These are phyloP conservation scores for Cephus pulcher DNA, from an alignment of 2,888 invertebrate genomes.

Conservation along the genomic window DNA sequence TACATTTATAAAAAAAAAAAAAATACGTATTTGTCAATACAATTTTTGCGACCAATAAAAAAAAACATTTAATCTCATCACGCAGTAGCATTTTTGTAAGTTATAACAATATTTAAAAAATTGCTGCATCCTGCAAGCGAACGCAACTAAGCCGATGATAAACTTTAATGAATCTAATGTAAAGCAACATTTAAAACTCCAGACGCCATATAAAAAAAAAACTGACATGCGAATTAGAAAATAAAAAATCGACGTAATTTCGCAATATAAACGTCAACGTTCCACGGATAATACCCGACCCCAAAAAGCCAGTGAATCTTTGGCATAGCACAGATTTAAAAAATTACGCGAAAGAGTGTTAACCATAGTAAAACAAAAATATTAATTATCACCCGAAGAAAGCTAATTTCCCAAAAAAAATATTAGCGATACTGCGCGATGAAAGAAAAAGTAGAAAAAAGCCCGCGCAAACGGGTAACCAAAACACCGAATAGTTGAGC, in stretches of 20 bases:
- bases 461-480: neutral
- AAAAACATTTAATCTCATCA: neutral
- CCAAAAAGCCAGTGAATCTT: neutral
- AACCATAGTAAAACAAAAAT: neutral
- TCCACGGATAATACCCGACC: neutral
- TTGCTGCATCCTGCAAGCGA: neutral
- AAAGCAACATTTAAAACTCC: neutral
- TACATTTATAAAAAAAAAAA: neutral
- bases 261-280: neutral
- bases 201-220: neutral
- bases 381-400: neutral
- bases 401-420: no score
- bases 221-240: neutral
- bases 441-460: neutral
- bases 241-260: neutral
- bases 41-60: neutral
- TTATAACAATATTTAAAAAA: neutral
- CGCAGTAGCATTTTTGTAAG: neutral
- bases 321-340: neutral
- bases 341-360: neutral
- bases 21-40: neutral
- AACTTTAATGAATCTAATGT: neutral
- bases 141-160: neutral
- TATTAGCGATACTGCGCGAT: no score
- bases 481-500: neutral